phyloP scores from a whole-genome alignment of 2,113 vertebrate genomes.

The Cromileptes altivelis region DNA sequence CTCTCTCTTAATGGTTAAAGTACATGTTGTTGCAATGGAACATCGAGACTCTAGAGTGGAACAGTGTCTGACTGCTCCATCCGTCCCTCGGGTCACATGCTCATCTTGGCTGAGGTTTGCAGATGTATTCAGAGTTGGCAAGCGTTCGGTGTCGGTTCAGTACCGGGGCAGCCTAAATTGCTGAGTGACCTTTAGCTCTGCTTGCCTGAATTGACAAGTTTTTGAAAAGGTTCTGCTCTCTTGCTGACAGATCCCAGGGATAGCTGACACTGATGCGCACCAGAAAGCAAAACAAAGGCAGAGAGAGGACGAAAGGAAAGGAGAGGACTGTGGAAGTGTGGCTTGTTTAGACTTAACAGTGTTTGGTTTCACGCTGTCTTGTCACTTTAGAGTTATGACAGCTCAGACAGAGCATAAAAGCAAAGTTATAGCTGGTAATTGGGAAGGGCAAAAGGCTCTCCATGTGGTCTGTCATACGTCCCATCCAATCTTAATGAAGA shows the following conservation, averaged over 20 bases:
- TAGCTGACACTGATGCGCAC: slow-evolving; percentile 38
- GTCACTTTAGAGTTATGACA: slow-evolving; percentile 59
- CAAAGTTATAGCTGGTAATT: slow-evolving; percentile 58
- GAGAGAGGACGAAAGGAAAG: neutral
- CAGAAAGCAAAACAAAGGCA: slow-evolving; percentile 33
- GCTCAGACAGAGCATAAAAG: slow-evolving; percentile 51
- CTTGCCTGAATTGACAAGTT: slow-evolving; percentile 52
- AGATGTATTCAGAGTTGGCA: slow-evolving; percentile 18
- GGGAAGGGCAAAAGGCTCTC: slow-evolving; percentile 34
- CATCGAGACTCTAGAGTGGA: neutral
- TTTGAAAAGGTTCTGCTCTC: slow-evolving; percentile 64
- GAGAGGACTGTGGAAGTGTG: slow-evolving; percentile 20
- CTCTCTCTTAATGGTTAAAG: slow-evolving; percentile 7
- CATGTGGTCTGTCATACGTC: slow-evolving; percentile 14
- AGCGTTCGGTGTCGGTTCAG: slow-evolving; percentile 2
- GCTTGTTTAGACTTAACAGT: slow-evolving; percentile 46
- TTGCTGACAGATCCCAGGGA: slow-evolving; percentile 27
- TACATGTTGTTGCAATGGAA: slow-evolving; percentile 13
- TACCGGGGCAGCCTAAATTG: slow-evolving; percentile 12
- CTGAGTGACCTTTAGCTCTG: slow-evolving; percentile 64
- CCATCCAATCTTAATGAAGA: slow-evolving; percentile 23
- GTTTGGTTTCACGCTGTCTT: slow-evolving; percentile 45
- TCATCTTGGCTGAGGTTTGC: slow-evolving; percentile 11
- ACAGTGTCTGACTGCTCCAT: neutral
- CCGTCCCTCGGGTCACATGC: neutral